Evolutionary conservation across 2,888 invertebrate genomes (phyloP).

Genomic region (Chalcosyrphus nemorum): DNA sequence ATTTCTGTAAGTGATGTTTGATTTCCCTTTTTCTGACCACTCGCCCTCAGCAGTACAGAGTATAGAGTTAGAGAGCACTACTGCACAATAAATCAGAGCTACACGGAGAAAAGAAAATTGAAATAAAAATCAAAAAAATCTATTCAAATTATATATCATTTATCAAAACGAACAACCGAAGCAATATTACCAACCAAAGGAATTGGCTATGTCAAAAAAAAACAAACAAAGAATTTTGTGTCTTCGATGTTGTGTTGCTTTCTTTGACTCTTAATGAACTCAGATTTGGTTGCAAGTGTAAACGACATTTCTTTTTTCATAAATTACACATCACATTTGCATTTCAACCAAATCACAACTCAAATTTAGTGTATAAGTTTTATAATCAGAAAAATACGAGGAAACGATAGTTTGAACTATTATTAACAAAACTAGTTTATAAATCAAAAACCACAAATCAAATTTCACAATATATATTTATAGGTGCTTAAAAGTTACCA

Average conservation of each 20-base stretch:
- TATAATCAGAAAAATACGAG: conserved; percentile 17
- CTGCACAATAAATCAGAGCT: conserved; percentile 70
- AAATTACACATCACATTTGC: conserved; percentile 16
- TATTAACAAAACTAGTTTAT: conserved; percentile 35
- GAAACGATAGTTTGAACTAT: conserved; percentile 18
- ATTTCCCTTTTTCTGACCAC: neutral
- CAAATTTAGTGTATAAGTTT: conserved; percentile 46
- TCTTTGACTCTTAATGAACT: conserved; percentile 1
- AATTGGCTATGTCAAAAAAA: conserved; percentile 3
- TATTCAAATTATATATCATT: conserved; percentile 5
- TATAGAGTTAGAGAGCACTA: neutral
- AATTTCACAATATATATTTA: conserved; percentile 73
- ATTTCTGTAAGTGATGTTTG: neutral
- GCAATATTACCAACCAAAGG: conserved; percentile 38
- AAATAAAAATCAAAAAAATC: neutral
- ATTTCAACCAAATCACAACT: conserved; percentile 41
- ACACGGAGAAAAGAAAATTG: conserved; percentile 54
- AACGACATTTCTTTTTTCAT: conserved; percentile 1
- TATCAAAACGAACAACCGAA: conserved; percentile 1
- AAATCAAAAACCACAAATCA: conserved; percentile 66
- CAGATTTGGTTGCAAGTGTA: conserved; percentile 9
- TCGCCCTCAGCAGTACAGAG: neutral
- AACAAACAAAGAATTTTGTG: neutral
- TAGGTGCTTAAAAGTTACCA: conserved; percentile 72
- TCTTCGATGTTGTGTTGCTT: conserved; percentile 10